Percentiles rank a stretch among this genome's conserved stretches.
phyloP scores from a whole-genome alignment of 1,140 invertebrate species.

The Rhopalosiphum padi region DNA sequence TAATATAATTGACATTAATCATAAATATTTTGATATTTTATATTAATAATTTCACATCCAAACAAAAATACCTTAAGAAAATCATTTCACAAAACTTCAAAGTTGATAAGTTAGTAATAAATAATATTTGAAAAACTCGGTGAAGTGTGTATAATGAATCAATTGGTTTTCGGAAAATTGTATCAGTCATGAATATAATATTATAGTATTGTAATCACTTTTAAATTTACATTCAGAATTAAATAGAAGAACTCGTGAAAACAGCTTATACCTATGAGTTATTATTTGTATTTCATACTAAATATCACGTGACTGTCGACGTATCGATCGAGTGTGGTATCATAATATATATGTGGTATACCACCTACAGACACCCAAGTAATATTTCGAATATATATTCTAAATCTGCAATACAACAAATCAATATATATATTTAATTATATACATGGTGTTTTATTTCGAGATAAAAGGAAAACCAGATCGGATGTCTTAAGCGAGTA shows the following conservation, averaged over 20 bases:
- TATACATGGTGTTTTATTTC: no score
- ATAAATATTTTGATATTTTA: neutral
- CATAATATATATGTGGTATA: no score
- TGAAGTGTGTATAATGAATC: neutral
- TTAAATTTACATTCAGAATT: neutral
- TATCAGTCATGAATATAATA: neutral
- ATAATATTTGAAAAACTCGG: neutral
- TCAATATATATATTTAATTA: no score
- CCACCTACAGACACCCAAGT: no score
- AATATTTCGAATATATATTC: no score
- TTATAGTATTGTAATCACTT: neutral
- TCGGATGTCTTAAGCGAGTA: no score
- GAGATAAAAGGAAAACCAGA: no score
- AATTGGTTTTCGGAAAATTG: neutral
- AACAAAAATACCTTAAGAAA: neutral
- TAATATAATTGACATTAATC: neutral
- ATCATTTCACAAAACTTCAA: slow-evolving; percentile 2
- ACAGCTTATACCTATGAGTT: neutral
- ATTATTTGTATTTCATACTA: neutral
- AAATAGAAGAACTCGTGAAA: neutral
- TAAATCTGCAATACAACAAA: no score
- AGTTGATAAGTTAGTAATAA: neutral
- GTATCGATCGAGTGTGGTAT: no score
- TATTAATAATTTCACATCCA: neutral
- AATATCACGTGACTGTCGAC: no score